Conservation (phyloP, 2,888 invertebrate species). For the Lithophane socia region DNA sequence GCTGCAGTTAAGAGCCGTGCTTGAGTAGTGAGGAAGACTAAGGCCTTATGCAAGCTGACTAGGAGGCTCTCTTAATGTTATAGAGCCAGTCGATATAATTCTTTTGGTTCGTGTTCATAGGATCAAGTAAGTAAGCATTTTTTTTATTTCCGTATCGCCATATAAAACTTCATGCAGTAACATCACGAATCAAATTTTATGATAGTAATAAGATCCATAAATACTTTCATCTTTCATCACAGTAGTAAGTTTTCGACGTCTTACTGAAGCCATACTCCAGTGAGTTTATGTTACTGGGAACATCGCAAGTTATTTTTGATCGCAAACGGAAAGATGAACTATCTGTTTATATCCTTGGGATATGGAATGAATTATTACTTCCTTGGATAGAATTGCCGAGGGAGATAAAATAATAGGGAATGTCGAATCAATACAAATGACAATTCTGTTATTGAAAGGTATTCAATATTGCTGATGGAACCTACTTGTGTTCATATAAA, state of each 20-base stretch:
- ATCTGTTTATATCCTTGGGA: conserved; percentile 53
- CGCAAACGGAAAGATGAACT: conserved; percentile 56
- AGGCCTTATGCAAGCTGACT: neutral
- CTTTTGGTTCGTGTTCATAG: neutral
- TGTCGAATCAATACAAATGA: conserved; percentile 15
- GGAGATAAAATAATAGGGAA: conserved; percentile 22
- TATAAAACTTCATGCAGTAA: conserved; percentile 23
- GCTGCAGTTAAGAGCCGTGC: neutral
- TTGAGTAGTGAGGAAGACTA: neutral
- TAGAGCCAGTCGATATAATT: neutral
- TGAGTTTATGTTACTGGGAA: conserved; percentile 42
- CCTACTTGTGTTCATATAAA: neutral
- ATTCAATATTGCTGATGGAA: neutral
- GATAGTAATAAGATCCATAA: conserved; percentile 39
- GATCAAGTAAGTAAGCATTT: conserved; percentile 5
- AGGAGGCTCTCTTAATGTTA: neutral
- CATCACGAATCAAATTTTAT: conserved; percentile 42
- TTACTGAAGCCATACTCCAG: conserved; percentile 27
- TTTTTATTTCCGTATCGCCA: conserved; percentile 19
- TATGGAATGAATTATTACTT: conserved; percentile 53
- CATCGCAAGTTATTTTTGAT: conserved; percentile 60
- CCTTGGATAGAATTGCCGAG: conserved; percentile 27
- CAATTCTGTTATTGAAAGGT: conserved; percentile 19
- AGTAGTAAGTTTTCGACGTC: conserved; percentile 25
- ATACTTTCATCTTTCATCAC: conserved; percentile 30